Evolutionary conservation across 2,888 invertebrate genomes (phyloP).

Genomic region (Apamea sordens): DNA sequence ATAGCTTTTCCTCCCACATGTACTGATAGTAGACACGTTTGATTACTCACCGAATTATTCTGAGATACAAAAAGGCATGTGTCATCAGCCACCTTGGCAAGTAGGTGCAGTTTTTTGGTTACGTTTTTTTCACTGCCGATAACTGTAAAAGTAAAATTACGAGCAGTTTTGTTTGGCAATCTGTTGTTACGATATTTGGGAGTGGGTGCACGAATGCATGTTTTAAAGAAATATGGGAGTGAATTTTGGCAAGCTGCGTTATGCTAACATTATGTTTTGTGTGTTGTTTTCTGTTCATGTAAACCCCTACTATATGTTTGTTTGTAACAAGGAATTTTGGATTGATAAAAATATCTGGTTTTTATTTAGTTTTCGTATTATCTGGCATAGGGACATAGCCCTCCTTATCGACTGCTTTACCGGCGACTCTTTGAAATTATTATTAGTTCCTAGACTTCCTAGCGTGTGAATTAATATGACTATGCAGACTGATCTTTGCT

Average conservation of each 20-base stretch:
- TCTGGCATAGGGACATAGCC: no score
- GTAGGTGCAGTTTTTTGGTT: slow-evolving; percentile 52
- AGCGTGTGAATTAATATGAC: no score
- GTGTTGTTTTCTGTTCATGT: slow-evolving; percentile 16
- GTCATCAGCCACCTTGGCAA: slow-evolving; percentile 57
- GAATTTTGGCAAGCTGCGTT: slow-evolving; percentile 42
- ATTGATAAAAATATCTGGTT: background rate
- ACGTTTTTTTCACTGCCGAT: slow-evolving; percentile 18
- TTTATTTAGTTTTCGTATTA: background rate
- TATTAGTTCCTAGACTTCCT: no score
- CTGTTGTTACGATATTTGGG: slow-evolving; percentile 29
- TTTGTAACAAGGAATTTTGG: background rate
- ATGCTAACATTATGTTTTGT: slow-evolving; percentile 19
- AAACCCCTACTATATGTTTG: background rate
- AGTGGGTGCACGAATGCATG: slow-evolving; percentile 2
- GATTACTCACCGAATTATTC: slow-evolving; percentile 68
- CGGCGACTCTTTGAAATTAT: no score
- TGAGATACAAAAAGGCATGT: slow-evolving; percentile 64
- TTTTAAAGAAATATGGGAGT: slow-evolving; percentile 39
- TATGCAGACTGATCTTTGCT: no score
- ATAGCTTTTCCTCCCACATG: slow-evolving; percentile 53
- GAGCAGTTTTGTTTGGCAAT: slow-evolving; percentile 17
- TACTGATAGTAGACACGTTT: slow-evolving; percentile 40
- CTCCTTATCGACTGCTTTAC: no score
- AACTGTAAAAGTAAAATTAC: slow-evolving; percentile 25